Evolutionary conservation across 35 echinoderm and acorn worm species (phyloP), one percentile per base, ranked within the genome.

Genomic region (Amphiura filiformis): DNA sequence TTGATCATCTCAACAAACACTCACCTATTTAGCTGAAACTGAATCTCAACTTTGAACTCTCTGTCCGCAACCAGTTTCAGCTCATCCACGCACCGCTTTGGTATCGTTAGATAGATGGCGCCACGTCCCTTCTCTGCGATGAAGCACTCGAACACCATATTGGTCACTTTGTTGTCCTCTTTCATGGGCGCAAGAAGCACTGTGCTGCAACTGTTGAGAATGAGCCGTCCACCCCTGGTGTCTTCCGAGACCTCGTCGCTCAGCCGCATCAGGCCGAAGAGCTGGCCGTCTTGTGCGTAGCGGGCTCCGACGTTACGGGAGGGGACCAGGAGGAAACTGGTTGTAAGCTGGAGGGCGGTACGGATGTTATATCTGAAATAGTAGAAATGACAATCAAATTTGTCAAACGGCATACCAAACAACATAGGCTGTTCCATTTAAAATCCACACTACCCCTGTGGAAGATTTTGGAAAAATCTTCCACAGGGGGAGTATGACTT

Each of bases 11-110:
- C n/a, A n/a, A n/a, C n/a, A n/a, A n/a, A n/a, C 38, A 56, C 89
- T 39, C 32, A 95, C 96, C 96, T 90, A 70, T 95, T 99, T 13
- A 99, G 78, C 84, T 99, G 96, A 64, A 99, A 99, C 81, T 99
- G 96, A 0, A 99, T 41, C 75, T 99, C 93, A 26, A 87, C 90
- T 38, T 90, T 91, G 18, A 94, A 28, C 80, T 92, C 90, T 17
- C 79, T 91, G 82, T 94, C 90, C 23, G 83, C 81, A 79, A 89
- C 94, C 42, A 99, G 35, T 15, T 88, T 65, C 39, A 94, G 80
- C 20, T 94, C 90, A 35, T 99, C 89, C 0, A 99, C 96, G 81
- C 96, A 94, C 23, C 81, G 36, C 88, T 91, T 94, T 1, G 93
- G 88, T 36, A 99, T 64, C 36, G 87, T 94, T 56, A 99, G 84